Evolutionary conservation across 1,140 invertebrate genomes (phyloP).

Genomic region (Penaeus chinensis): DNA sequence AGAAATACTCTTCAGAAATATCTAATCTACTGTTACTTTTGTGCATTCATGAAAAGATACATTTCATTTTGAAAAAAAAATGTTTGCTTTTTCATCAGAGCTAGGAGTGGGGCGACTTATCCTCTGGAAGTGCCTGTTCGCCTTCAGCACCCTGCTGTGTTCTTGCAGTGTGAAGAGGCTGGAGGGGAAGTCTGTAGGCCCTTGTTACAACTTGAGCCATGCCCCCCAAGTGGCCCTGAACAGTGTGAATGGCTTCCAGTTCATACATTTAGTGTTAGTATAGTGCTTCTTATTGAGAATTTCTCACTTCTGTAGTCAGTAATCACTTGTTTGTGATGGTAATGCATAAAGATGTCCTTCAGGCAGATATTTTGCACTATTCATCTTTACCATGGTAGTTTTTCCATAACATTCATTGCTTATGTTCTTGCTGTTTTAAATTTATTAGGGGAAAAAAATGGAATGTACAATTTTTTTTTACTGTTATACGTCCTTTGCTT

Average conservation of each 20-base stretch:
- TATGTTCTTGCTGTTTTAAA: too few species aligned
- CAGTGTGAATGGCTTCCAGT: conserved; percentile 50
- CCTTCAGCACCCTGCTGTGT: conserved; percentile 34
- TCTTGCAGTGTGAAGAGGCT: conserved; percentile 37
- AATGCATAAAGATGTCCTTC: background rate
- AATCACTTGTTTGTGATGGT: background rate
- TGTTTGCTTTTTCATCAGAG: conserved; percentile 14
- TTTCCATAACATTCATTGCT: too few species aligned
- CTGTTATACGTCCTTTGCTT: too few species aligned
- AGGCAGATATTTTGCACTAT: too few species aligned
- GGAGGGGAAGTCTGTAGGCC: conserved; percentile 34
- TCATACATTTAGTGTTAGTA: conserved; percentile 52
- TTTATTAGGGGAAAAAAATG: too few species aligned
- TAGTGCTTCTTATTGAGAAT: background rate
- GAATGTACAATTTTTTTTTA: too few species aligned
- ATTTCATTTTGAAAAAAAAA: too few species aligned
- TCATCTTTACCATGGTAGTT: too few species aligned
- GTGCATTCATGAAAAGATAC: background rate
- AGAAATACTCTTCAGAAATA: background rate
- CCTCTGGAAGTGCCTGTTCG: conserved; percentile 29
- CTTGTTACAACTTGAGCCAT: conserved; percentile 43
- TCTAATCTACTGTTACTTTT: background rate
- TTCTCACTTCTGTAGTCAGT: background rate
- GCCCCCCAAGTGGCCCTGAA: conserved; percentile 30
- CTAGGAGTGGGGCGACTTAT: conserved; percentile 34